Evolutionary conservation across 2,888 invertebrate species (phyloP).

Genomic region (Eutolmus rufibarbis): DNA sequence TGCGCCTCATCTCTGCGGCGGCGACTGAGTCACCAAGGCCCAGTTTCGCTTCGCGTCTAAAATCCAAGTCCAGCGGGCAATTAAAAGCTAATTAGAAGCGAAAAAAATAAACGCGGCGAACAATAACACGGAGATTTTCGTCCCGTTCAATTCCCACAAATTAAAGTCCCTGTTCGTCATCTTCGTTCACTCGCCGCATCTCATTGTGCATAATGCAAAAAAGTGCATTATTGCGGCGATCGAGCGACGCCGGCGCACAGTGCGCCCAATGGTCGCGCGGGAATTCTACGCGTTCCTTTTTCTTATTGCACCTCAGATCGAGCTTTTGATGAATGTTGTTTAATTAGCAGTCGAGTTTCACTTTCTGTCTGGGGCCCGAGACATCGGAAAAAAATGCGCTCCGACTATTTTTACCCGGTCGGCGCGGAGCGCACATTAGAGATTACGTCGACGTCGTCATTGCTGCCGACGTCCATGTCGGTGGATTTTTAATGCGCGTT

Average conservation of each 20-base stretch:
- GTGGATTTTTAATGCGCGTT: not conserved
- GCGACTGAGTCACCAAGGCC: not conserved
- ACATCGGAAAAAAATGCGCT: not conserved
- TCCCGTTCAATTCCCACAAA: not conserved
- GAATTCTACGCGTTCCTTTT: not conserved
- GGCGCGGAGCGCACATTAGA: not conserved
- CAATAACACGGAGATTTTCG: not conserved
- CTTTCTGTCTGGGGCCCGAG: slow-evolving; percentile 29
- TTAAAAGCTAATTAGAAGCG: not conserved
- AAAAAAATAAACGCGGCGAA: not conserved
- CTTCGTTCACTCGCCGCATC: not conserved
- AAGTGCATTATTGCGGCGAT: not conserved
- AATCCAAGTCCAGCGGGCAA: not conserved
- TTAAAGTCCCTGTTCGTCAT: not conserved
- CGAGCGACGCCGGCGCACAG: not conserved
- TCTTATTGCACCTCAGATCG: not conserved
- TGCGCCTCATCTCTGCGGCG: not conserved
- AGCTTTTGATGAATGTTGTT: slow-evolving; percentile 16
- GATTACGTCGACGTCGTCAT: slow-evolving; percentile 8
- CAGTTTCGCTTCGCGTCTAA: not conserved
- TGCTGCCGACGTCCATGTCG: not conserved
- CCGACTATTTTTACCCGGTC: not conserved
- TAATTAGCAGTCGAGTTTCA: slow-evolving; percentile 28
- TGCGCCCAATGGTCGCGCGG: not conserved
- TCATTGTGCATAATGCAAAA: not conserved